These are phyloP conservation scores for Tachysurus fulvidraco DNA, from an alignment of 2,113 vertebrate genomes.

Conservation along the genomic window DNA sequence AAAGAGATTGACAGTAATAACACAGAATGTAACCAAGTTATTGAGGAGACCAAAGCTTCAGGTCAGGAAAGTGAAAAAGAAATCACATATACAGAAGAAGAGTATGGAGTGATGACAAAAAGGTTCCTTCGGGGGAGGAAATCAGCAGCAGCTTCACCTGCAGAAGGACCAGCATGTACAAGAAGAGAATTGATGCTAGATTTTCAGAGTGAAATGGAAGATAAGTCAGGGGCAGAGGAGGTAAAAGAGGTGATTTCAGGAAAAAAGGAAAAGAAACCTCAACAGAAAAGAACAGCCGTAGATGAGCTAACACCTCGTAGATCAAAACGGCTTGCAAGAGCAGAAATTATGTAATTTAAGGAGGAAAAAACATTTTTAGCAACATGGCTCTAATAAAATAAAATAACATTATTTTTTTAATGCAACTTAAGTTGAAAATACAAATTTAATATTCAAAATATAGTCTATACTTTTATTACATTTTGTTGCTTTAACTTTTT, in stretches of 20 bases:
- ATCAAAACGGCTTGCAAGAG: conserved; percentile 34
- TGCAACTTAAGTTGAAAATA: not conserved
- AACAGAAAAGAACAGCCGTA: conserved; percentile 35
- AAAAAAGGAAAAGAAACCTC: not conserved
- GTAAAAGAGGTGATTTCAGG: not conserved
- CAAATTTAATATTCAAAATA: conserved; percentile 10
- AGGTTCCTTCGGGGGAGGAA: not conserved
- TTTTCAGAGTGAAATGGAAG: not conserved
- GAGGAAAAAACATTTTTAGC: not conserved
- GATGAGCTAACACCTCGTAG: conserved; percentile 12
- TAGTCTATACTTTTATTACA: not conserved
- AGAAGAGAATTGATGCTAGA: not conserved
- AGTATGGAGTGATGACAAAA: not conserved
- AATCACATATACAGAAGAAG: not conserved
- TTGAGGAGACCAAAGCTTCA: not conserved
- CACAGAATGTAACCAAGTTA: not conserved
- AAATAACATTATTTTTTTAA: not conserved
- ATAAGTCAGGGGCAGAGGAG: not conserved
- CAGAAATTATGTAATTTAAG: not conserved
- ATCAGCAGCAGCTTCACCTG: conserved; percentile 18
- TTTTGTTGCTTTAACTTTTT: conserved; percentile 16
- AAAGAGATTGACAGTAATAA: not conserved
- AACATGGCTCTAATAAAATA: not conserved
- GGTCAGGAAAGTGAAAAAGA: conserved; percentile 32
- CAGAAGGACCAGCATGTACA: conserved; percentile 18